Conservation (phyloP, 30 jellyfish, hydroid and myxozoan genomes). For the Aurelia sp. region DNA sequence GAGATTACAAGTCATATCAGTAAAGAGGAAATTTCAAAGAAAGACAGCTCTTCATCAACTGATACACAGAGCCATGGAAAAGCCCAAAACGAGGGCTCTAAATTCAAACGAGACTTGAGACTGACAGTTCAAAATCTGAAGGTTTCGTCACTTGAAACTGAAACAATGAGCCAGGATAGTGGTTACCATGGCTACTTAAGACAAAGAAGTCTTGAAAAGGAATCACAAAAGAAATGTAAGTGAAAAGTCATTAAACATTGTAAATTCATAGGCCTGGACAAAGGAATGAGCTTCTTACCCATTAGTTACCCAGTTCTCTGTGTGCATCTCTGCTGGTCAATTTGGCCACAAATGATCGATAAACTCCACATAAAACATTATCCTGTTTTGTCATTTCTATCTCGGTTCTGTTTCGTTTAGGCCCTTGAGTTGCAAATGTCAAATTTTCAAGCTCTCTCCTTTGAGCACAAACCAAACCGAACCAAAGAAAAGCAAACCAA, state of each 20-base stretch:
- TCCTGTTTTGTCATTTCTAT: too few relatives aligned
- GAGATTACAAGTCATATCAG: constrained; percentile 1
- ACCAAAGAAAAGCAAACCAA: too few relatives aligned
- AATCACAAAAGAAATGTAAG: constrained; percentile 44
- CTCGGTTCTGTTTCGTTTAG: too few relatives aligned
- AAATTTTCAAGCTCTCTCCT: too few relatives aligned
- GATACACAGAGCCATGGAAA: constrained; percentile 27
- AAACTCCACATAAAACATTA: too few relatives aligned
- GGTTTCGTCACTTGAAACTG: constrained; percentile 66
- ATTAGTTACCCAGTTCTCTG: too few relatives aligned
- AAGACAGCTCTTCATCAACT: constrained; percentile 60
- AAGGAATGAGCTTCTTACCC: too few relatives aligned
- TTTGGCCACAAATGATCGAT: too few relatives aligned
- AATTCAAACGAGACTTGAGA: constrained; percentile 7
- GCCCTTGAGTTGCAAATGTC: too few relatives aligned
- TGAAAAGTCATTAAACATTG: not conserved
- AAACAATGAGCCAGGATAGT: constrained; percentile 91
- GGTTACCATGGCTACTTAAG: constrained; percentile 94
- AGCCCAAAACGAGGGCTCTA: constrained; percentile 6
- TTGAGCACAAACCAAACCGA: too few relatives aligned
- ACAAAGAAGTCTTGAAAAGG: constrained; percentile 41
- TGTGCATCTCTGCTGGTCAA: too few relatives aligned
- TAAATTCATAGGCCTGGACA: too few relatives aligned
- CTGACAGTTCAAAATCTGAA: constrained; percentile 26
- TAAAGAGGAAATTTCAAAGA: constrained; percentile 34